Base-by-base conservation (phyloP, 2,888 invertebrate genomes). In the Dasysyrphus albostriatus region DNA sequence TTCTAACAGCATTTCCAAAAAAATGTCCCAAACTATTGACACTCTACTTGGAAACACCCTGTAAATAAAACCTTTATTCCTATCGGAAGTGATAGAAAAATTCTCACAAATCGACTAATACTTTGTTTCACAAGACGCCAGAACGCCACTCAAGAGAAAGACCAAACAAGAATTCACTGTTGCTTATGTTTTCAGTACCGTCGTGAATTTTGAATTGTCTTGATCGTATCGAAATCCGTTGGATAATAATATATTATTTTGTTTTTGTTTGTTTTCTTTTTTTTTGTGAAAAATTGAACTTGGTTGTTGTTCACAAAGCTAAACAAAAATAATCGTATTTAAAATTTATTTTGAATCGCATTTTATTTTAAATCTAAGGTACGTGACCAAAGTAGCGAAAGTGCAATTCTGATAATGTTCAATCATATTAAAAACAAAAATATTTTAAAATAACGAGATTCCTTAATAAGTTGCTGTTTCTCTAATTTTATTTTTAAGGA, bases 141-240 rank as follows among this genome's bases (percentile, higher is more conserved):
- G 51, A 81, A 81, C 69, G 65, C 39, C 56, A 72, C 16, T 32
- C 12, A 19, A 67, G 14, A 19, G 19, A 39, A 32, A n/a, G 39
- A 65, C 37, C 29, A 49, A 39, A 58, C 42, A 29, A 59, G 67
- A 70, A 72, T 10, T 32, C 42, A 49, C 42, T 51, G 32, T 42
- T 63, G 58, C 76, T 79, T 83, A 42, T 44, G 42, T 54, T 81
- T 24, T 88, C 87, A 89, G 89, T 89, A 61, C 73, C 85, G 80
- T 83, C 78, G 74, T 73, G 83, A 44, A 88, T 87, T 87, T 88
- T 73, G 83, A 73, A 79, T 69, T 37, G 88, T 84, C 70, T 81
- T 79, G 88, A 88, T 87, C 87, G 81, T 29, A 75, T 78, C 67
- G 73, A 74, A 78, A 74, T 65, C 72, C 19, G n/a, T 65, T 42